Evolutionary conservation across 2,797 vertebrate genomes (phyloP), one percentile per base, ranked within the genome.

Genomic region (Pagetopsis macropterus): DNA sequence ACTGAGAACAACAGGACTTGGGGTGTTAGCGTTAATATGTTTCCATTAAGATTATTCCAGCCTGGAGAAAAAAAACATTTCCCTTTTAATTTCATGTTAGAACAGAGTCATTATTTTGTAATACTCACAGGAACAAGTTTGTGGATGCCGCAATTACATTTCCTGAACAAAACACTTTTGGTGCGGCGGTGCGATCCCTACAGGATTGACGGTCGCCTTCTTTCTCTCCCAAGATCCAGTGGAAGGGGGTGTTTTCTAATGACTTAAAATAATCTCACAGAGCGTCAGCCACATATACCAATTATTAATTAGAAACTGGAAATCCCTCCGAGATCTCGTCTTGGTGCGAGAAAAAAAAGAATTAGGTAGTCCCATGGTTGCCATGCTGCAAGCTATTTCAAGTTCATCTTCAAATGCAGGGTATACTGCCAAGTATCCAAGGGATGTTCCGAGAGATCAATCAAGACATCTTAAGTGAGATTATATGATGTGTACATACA

Each of bases 101-200:
- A 92, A 90, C 89, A 85, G 81, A 93, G 84, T 93, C 88, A 91
- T 94, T 93, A 93, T 93, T 91, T 87, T 91, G 87, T 91, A 93
- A 94, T 94, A 83, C 93, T 90, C 93, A 72, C 46, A 93, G 93
- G 94, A 93, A 89, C 90, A 86, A 71, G 87, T 87, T 88, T 91
- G 88, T 91, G 90, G 92, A 93, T 90, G 84, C 86, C 45, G 88
- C 93, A 95, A 95, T 95, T 94, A 94, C 90, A 94, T 94, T 92
- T 94, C 88, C 83, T 70, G 84, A 91, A 92, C 89, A 94, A 91
- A 93, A 93, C 87, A 87, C 84, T 89, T 81, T 90, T 84, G 85
- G 87, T 84, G 84, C 56, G 48, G 84, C 75, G 71, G 84, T 79
- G 70, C 44, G 55, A 50, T 92, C 91, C 93, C 94, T 77, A 19